Conservation (phyloP, 2,113 vertebrate genomes). For the Alces alces region DNA sequence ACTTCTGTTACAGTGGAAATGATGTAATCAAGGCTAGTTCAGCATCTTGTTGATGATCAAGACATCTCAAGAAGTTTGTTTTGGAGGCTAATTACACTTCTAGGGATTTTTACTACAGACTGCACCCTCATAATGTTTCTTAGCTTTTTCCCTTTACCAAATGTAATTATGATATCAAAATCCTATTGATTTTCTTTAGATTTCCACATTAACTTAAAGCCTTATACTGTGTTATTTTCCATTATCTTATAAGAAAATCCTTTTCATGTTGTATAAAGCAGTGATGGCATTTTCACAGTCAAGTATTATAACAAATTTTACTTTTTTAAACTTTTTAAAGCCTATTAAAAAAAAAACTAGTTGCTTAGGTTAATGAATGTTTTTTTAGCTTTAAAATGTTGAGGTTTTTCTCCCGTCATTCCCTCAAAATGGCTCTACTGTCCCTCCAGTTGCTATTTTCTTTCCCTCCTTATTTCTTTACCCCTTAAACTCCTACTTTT, state of each 20-base stretch:
- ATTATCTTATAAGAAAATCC: background rate
- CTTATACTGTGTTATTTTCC: background rate
- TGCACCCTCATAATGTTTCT: background rate
- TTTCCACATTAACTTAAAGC: background rate
- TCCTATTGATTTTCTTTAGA: background rate
- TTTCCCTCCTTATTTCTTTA: background rate
- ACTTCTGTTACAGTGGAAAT: conserved; percentile 14
- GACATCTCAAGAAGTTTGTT: conserved; percentile 19
- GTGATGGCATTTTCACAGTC: background rate
- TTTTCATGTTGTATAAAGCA: background rate
- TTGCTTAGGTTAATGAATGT: background rate
- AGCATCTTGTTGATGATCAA: background rate
- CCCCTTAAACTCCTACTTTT: background rate
- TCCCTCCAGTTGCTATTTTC: background rate
- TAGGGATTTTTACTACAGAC: background rate
- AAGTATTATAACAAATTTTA: background rate
- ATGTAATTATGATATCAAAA: background rate
- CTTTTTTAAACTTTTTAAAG: background rate
- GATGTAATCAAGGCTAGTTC: background rate
- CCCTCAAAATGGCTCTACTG: background rate
- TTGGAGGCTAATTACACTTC: background rate
- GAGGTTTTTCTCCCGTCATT: background rate
- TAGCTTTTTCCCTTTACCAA: background rate
- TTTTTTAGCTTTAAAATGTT: background rate
- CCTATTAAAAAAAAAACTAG: background rate